Evolutionary conservation across 2,888 invertebrate species (phyloP), one percentile per base, ranked within the genome.

Genomic region (Copidosoma aretas): DNA sequence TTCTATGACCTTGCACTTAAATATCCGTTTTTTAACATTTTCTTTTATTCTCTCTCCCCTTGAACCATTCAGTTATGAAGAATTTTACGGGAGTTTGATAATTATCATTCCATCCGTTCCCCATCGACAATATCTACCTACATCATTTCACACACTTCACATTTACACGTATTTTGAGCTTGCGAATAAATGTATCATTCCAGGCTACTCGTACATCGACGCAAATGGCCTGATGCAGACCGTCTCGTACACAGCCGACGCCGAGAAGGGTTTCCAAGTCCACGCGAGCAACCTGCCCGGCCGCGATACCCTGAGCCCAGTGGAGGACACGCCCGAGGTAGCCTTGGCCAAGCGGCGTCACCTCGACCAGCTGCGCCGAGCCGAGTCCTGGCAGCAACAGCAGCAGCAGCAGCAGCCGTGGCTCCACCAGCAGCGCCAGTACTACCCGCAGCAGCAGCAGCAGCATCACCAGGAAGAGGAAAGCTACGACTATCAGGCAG

Each of bases 141-240:
- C n/a, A n/a, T n/a, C n/a, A n/a, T n/a, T n/a, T n/a, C n/a, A n/a
- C n/a, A n/a, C n/a, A n/a, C n/a, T n/a, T n/a, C n/a, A n/a, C n/a
- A n/a, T n/a, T n/a, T n/a, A n/a, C n/a, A n/a, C n/a, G n/a, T n/a
- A n/a, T n/a, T n/a, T n/a, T n/a, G n/a, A n/a, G n/a, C n/a, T n/a
- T n/a, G n/a, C n/a, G n/a, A n/a, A n/a, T n/a, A n/a, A n/a, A n/a
- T n/a, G n/a, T n/a, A 54, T 59, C 19, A 25, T n/a, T 12, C 12
- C 60, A 79, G 89, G 88, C 51, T 91, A 91, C 79, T 89, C 90
- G 1, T 91, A 90, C 79, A 85, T 91, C 54, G 91, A 91, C 79
- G 89, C 89, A 15, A 86, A 89, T 78, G 90, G 90, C 10, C 84
- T 88, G 69, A 78, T 89, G 39, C 90, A 90, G 81, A 88, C 87